Percentiles rank a stretch among this genome's conserved stretches.
Evolutionary conservation across 2,797 vertebrate species (phyloP).

Genomic region (Melanotaenia trifasciata): DNA sequence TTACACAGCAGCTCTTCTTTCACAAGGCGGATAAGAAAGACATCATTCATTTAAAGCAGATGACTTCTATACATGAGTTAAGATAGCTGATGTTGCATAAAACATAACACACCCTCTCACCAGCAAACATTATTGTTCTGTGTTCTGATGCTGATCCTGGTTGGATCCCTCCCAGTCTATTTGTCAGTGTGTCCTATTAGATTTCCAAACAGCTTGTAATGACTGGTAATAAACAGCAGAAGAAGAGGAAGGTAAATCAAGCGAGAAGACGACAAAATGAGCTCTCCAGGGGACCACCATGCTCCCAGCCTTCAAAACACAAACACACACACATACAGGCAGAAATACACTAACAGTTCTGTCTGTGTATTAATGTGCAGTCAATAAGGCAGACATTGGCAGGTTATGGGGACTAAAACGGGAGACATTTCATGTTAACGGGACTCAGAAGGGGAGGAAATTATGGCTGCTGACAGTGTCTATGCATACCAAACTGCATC

Average conservation of each 20-base stretch:
- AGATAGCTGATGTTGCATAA: constrained; percentile 53
- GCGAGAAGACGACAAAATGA: constrained; percentile 87
- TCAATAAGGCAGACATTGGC: constrained; percentile 35
- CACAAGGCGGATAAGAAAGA: constrained; percentile 41
- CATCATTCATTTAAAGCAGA: constrained; percentile 52
- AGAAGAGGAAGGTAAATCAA: constrained; percentile 86
- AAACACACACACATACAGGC: constrained; percentile 36
- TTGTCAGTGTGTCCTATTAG: constrained; percentile 85
- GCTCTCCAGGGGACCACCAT: constrained; percentile 80
- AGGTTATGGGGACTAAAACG: constrained; percentile 31
- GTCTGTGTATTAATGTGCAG: constrained; percentile 36
- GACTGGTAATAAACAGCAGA: constrained; percentile 89
- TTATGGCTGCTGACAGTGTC: background rate
- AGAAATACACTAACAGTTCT: constrained; percentile 22
- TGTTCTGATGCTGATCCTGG: constrained; percentile 42
- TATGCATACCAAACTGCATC: background rate
- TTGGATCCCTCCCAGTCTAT: constrained; percentile 68
- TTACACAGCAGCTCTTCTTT: constrained; percentile 18
- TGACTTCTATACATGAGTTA: constrained; percentile 45
- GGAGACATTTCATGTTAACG: constrained; percentile 15
- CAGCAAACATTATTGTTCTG: constrained; percentile 22
- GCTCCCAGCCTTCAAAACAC: constrained; percentile 77
- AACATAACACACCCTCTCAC: constrained; percentile 32
- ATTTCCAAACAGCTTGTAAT: constrained; percentile 90
- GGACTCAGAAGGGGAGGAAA: constrained; percentile 5